phyloP scores from a whole-genome alignment of 2,113 vertebrate species.

The Hassar affinis region DNA sequence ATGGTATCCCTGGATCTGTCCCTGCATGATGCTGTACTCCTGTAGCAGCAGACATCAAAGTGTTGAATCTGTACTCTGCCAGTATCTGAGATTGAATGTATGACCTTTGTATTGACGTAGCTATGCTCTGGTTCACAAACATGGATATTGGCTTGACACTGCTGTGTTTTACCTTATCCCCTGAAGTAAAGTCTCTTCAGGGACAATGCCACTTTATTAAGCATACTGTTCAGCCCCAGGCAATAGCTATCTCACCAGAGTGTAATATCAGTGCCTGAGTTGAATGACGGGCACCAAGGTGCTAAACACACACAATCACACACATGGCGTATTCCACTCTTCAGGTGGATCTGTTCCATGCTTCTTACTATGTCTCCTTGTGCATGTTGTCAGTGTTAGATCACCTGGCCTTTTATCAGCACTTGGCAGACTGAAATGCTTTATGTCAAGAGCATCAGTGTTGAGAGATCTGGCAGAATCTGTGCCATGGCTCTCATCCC shows the following conservation, averaged over 20 bases:
- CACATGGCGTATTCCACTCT: constrained; percentile 18
- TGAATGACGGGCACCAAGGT: constrained; percentile 22
- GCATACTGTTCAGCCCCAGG: constrained; percentile 32
- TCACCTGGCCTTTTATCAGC: constrained; percentile 68
- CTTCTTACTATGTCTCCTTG: constrained; percentile 8
- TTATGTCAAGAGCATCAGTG: constrained; percentile 58
- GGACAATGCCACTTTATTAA: constrained; percentile 46
- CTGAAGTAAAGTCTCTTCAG: constrained; percentile 43
- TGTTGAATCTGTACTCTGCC: constrained; percentile 43
- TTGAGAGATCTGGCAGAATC: constrained; percentile 48
- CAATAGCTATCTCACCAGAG: constrained; percentile 14
- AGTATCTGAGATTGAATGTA: constrained; percentile 52
- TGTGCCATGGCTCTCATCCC: constrained; percentile 23
- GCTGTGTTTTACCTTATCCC: constrained; percentile 38
- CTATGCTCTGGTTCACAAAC: background rate
- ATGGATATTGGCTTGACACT: constrained; percentile 31
- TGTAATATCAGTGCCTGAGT: constrained; percentile 5
- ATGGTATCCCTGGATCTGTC: background rate
- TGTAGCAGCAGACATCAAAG: constrained; percentile 46
- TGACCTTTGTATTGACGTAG: constrained; percentile 64
- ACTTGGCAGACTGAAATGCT: constrained; percentile 63
- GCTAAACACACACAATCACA: background rate
- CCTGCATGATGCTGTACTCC: constrained; percentile 14
- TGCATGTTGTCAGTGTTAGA: constrained; percentile 51
- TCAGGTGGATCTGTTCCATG: constrained; percentile 28